Conservation (phyloP, 2,113 vertebrate species). For the Clarias batrachus region DNA sequence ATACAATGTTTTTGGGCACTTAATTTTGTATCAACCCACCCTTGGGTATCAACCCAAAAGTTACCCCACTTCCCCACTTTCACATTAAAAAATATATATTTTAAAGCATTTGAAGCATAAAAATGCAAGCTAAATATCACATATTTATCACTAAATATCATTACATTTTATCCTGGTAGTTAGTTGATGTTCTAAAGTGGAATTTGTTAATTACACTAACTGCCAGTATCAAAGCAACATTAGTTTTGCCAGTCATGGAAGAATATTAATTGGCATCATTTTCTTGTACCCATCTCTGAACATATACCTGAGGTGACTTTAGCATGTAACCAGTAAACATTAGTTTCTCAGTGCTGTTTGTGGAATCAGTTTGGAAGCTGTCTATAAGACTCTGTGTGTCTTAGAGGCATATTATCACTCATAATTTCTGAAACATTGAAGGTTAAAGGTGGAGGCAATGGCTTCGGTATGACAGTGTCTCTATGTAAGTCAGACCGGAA, state of each 20-base stretch:
- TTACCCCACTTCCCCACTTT: not conserved
- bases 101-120: too few relatives aligned
- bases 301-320: not conserved
- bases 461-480: not conserved
- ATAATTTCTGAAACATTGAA: not conserved
- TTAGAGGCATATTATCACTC: not conserved
- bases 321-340: not conserved
- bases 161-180: too few relatives aligned
- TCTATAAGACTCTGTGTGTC: not conserved
- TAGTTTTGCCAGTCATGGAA: too few relatives aligned
- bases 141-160: too few relatives aligned
- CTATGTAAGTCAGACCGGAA: not conserved
- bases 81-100: too few relatives aligned
- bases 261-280: too few relatives aligned
- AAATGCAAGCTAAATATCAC: not conserved
- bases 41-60: not conserved
- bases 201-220: too few relatives aligned
- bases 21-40: too few relatives aligned
- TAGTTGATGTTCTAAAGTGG: too few relatives aligned
- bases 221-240: too few relatives aligned
- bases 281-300: too few relatives aligned
- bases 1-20: too few relatives aligned
- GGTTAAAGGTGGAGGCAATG: not conserved
- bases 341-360: not conserved
- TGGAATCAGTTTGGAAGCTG: not conserved